Conservation (phyloP, 2,888 invertebrate species). For the Artemia sinica region DNA sequence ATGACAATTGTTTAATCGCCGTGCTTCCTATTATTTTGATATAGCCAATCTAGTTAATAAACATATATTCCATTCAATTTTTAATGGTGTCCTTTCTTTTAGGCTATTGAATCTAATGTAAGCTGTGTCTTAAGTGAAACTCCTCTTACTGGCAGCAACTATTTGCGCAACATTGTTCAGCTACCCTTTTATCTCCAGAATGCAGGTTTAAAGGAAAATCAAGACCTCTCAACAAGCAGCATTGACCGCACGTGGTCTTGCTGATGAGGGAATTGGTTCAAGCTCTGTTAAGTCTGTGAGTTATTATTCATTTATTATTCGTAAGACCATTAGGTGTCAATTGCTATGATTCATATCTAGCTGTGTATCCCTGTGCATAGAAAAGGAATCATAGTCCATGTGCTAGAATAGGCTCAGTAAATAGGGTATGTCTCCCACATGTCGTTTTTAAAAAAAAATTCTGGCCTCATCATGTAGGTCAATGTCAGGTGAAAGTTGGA, state of each 20-base stretch:
- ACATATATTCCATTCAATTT: too few species aligned
- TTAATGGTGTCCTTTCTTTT: too few species aligned
- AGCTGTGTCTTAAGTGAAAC: constrained; percentile 71
- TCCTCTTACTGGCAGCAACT: constrained; percentile 83
- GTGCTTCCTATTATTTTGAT: constrained; percentile 24
- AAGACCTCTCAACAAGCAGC: constrained; percentile 70
- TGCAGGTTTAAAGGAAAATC: constrained; percentile 62
- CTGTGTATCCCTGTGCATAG: too few species aligned
- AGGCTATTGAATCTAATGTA: constrained; percentile 79
- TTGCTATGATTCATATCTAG: too few species aligned
- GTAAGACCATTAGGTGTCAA: too few species aligned
- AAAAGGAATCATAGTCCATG: too few species aligned
- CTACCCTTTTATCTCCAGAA: constrained; percentile 95
- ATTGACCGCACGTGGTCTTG: constrained; percentile 35
- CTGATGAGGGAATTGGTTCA: not conserved
- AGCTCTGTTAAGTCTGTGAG: not conserved
- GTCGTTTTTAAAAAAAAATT: too few species aligned
- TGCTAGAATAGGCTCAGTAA: too few species aligned
- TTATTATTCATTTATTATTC: not conserved
- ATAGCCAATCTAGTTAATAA: not conserved
- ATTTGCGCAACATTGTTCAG: constrained; percentile 85
- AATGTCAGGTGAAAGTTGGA: too few species aligned
- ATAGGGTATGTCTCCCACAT: too few species aligned
- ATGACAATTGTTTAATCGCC: constrained; percentile 21
- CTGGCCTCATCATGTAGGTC: too few species aligned